Conservation (phyloP, 2,113 vertebrate genomes). For the Aptenodytes forsteri region DNA sequence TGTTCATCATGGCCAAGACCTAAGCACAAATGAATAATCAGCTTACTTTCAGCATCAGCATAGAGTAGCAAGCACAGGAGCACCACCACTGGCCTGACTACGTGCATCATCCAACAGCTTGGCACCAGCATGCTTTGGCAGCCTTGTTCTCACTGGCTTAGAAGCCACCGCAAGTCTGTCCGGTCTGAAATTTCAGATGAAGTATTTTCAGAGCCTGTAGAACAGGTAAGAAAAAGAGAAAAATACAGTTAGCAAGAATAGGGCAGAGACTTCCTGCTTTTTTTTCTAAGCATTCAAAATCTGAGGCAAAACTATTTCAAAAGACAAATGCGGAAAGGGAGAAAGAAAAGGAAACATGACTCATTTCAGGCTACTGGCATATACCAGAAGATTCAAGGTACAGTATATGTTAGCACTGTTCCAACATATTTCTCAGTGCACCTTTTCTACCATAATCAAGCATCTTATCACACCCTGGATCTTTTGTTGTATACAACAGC, state of each 20-base stretch:
- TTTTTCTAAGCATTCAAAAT: not conserved
- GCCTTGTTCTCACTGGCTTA: conserved; percentile 86
- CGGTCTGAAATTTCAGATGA: conserved; percentile 85
- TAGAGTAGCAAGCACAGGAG: conserved; percentile 84
- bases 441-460: not conserved
- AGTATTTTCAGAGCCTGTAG: conserved; percentile 90
- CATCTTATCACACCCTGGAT: not conserved
- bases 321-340: not conserved
- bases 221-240: conserved; percentile 40
- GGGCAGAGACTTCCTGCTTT: not conserved
- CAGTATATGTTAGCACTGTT: not conserved
- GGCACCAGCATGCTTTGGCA: conserved; percentile 87
- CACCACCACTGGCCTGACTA: conserved; percentile 84
- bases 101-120: conserved; percentile 87
- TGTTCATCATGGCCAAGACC: not conserved
- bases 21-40: not conserved
- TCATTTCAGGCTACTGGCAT: not conserved
- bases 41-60: conserved; percentile 92
- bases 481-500: not conserved
- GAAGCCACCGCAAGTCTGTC: conserved; percentile 81
- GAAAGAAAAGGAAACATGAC: not conserved
- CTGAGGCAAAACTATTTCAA: not conserved
- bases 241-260: conserved; percentile 29
- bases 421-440: not conserved
- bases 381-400: not conserved